Base-by-base conservation (phyloP, 2,888 invertebrate genomes). In the Dynastes tityus region DNA sequence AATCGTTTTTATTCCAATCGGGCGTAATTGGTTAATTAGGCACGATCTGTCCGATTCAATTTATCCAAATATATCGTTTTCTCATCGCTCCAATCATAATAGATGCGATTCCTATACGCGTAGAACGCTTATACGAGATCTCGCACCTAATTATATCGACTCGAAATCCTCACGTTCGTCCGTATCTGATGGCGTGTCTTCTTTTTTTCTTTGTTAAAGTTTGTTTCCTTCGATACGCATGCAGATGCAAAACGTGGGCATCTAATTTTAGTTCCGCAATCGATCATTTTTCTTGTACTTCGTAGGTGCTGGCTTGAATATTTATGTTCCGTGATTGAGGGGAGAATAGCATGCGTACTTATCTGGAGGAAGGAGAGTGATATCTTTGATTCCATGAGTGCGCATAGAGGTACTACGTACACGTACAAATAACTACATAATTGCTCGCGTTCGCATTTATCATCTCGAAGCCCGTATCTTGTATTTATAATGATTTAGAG, bases 61-160 rank as follows among this genome's bases (percentile, higher is more conserved):
- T 64, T 64, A 64, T 32, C 11, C 9, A 32, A 64, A 64, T 64
- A 4, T 29, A 64, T 32, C 32, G 32, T 64, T 37, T 37, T 64
- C 63, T 64, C 63, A 64, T 37, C 58, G 63, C 63, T 37, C 55
- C 55, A 22, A 22, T 9, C 16, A 22, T 58, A 58, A 58, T 22
- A 58, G 55, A 16, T 16, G 55, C 22, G 55, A 58, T 27, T 58
- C 22, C 2, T 8, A 22, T 22, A n/a, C 55, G n/a, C 9, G 22
- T 58, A 22, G 22, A 22, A 22, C 8, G 16, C 22, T 53, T 53
- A 16, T 53, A 16, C 13, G 53, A 53, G 53, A 53, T 58, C 55
- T 58, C 55, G n/a, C 55, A 58, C 55, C 55, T 58, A 58, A 58
- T 58, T 58, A 58, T 58, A 58, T 58, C 55, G 55, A 58, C 22